A percentile compares a stretch with the other conserved stretches of the same genome.
phyloP scores from a whole-genome alignment of 2,113 vertebrate species.

The Thermophis baileyi region DNA sequence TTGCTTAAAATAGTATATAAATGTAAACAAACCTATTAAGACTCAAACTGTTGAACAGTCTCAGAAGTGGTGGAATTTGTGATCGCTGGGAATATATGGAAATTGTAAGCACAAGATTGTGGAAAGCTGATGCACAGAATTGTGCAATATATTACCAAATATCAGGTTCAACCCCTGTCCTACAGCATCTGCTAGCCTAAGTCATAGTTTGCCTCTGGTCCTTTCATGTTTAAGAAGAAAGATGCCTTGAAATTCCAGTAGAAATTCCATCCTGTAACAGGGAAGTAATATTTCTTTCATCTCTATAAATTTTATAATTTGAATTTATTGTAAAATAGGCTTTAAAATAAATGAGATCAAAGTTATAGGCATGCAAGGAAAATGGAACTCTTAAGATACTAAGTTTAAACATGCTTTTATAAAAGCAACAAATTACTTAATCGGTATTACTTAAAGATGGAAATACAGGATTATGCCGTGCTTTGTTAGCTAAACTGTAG shows the following conservation, averaged over 20 bases:
- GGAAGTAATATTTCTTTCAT: background rate
- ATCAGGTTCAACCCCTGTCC: conserved; percentile 19
- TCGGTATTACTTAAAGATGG: background rate
- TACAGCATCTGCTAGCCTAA: background rate
- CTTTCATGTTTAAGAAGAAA: background rate
- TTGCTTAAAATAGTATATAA: background rate
- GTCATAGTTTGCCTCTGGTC: conserved; percentile 3
- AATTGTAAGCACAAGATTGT: background rate
- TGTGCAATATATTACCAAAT: conserved; percentile 11
- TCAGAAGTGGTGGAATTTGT: background rate
- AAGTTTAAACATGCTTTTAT: background rate
- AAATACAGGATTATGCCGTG: background rate
- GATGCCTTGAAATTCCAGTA: background rate
- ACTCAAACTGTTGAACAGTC: background rate
- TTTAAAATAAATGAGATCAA: background rate
- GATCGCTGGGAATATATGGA: background rate
- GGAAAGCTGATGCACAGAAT: conserved; percentile 8
- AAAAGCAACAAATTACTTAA: background rate
- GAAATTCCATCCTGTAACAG: background rate
- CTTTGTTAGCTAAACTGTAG: background rate
- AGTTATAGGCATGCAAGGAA: background rate
- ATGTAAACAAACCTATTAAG: background rate
- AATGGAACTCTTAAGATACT: background rate
- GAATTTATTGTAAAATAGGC: background rate
- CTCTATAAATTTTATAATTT: background rate